Evolutionary conservation across 2,113 vertebrate species (phyloP).

Genomic region (Pachyramphus minor): DNA sequence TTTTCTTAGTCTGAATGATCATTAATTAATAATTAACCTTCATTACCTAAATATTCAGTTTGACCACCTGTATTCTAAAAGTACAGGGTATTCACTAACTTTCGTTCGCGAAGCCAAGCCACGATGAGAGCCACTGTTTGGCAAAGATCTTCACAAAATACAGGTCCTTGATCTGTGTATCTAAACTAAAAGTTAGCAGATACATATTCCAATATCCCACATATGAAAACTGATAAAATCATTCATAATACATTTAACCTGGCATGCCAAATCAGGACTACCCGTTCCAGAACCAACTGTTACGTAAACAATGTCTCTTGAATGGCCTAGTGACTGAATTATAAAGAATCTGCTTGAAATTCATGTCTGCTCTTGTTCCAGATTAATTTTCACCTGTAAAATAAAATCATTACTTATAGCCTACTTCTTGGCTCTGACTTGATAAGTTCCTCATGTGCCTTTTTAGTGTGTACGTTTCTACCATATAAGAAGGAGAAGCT

Average conservation of each 20-base stretch:
- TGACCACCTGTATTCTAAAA: not conserved
- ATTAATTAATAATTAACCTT: not conserved
- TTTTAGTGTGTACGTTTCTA: not conserved
- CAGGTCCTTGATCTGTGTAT: not conserved
- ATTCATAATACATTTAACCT: not conserved
- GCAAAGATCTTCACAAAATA: not conserved
- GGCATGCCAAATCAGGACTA: not conserved
- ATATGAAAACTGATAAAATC: not conserved
- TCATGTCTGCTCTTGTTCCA: not conserved
- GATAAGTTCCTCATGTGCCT: not conserved
- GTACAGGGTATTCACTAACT: not conserved
- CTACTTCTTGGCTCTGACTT: not conserved
- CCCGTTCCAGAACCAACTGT: not conserved
- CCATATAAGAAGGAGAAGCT: not conserved
- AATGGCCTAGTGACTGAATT: not conserved
- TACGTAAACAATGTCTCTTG: not conserved
- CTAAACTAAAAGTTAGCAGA: not conserved
- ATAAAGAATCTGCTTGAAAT: not conserved
- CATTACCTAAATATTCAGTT: not conserved
- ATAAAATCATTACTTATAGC: not conserved
- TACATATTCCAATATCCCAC: not conserved
- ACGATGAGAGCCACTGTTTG: not conserved
- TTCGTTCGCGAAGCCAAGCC: no score
- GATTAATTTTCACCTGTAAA: not conserved
- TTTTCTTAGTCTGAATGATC: not conserved